Base-by-base conservation (phyloP, 2,888 invertebrate genomes). In the Venusia cambrica region DNA sequence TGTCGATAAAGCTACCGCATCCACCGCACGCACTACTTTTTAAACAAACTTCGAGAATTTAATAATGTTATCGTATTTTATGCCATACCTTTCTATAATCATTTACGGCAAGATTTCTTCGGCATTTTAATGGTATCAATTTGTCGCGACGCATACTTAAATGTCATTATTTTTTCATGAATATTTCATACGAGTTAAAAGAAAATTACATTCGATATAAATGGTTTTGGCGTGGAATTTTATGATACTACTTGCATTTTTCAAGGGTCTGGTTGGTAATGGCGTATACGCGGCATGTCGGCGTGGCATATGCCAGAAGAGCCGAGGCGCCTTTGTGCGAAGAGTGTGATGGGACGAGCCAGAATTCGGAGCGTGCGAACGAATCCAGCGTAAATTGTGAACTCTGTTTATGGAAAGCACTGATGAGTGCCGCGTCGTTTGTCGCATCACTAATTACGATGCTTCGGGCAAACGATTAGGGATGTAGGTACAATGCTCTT, bases 301-400 rank as follows among this genome's bases (percentile, higher is more conserved):
- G n/a, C n/a, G n/a, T n/a, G n/a, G n/a, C n/a, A n/a, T n/a, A n/a
- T 7, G 24, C 7, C 15, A 8, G 22, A 18, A 14, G 19, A 55
- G 48, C 48, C 46, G 17, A n/a, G n/a, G 22, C 18, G 10, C 5
- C 24, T 29, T 19, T 24, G 35, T 29, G 29, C 14, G 19, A 26
- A 48, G 19, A 18, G 10, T 11, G 12, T 5, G 5, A 24, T 27
- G 30, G 30, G 19, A 40, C 52, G 49, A 31, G 49, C 54, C 52
- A 6, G 13, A 31, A 74, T 65, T 57, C 71, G 56, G 76, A 72
- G 64, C 76, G 75, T 75, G 77, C 57, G 77, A 76, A 59, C 63
- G 35, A 20, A 5, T 34, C 6, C 9, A 14, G 2, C 10, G 11
- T 6, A 6, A 45, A 47, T 28, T 34, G 35, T 37, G 22, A 32